Percentiles rank a stretch among this genome's conserved stretches.
These are phyloP conservation scores for Venustaconcha ellipsiformis DNA, from an alignment of 1,140 invertebrate species.

Conservation along the genomic window DNA sequence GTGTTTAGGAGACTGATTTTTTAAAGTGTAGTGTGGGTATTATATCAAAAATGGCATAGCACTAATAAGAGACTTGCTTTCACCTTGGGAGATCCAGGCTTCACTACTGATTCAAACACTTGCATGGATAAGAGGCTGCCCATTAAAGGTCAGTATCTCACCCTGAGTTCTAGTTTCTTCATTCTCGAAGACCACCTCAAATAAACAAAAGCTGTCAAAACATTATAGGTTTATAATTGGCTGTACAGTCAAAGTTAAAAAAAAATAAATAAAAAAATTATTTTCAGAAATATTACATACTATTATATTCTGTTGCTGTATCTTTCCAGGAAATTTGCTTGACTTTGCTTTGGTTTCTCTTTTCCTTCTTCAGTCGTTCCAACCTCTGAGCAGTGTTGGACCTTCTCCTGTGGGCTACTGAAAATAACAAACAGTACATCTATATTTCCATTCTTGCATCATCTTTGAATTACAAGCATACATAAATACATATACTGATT, in stretches of 20 bases:
- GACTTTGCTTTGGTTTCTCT: constrained; percentile 74
- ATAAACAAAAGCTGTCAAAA: no score
- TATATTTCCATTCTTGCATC: not conserved
- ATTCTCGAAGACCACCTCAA: no score
- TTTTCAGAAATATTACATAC: constrained; percentile 26
- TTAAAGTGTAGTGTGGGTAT: no score
- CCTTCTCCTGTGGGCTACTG: constrained; percentile 79
- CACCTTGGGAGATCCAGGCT: no score
- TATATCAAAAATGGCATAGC: no score
- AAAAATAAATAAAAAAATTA: not conserved
- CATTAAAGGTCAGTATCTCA: no score
- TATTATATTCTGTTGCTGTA: constrained; percentile 38
- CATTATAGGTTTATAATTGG: no score
- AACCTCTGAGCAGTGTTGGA: constrained; percentile 91
- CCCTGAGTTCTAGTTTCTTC: no score
- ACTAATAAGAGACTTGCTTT: no score
- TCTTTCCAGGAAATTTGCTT: constrained; percentile 71
- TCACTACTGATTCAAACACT: no score
- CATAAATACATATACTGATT: not conserved
- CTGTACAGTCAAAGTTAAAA: not conserved
- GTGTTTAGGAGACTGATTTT: no score
- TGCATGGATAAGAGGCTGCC: no score
- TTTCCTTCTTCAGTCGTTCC: constrained; percentile 89
- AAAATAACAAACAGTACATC: constrained; percentile 10
- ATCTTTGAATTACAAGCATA: not conserved